phyloP scores from a whole-genome alignment of 64 coral and sea anemone genomes.

The Porites lutea region DNA sequence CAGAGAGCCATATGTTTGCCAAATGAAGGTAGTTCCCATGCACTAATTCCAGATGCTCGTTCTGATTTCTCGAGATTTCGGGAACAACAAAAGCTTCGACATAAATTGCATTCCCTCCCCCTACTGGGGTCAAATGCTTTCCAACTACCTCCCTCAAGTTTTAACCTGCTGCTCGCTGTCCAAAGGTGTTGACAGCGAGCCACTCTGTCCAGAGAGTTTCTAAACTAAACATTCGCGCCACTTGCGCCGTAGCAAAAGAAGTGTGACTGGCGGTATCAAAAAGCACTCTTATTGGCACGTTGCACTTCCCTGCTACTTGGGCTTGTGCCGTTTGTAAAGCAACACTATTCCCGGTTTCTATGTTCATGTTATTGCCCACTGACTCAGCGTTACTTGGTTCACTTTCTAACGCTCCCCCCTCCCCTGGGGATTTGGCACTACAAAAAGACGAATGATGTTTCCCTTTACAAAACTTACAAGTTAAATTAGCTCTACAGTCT shows the following conservation, averaged over 20 bases:
- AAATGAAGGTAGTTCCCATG: background rate
- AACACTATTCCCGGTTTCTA: constrained; percentile 25
- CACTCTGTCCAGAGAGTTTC: background rate
- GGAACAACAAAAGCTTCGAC: constrained; percentile 34
- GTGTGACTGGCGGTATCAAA: constrained; percentile 54
- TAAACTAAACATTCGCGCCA: background rate
- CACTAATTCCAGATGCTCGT: constrained; percentile 20
- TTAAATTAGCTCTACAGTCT: constrained; percentile 20
- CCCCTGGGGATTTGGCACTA: background rate
- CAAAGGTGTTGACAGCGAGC: constrained; percentile 47
- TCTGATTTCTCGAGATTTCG: constrained; percentile 8
- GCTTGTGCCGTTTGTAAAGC: constrained; percentile 51
- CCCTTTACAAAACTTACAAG: constrained; percentile 45
- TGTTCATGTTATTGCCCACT: constrained; percentile 10
- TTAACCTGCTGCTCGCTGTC: background rate
- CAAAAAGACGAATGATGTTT: constrained; percentile 56
- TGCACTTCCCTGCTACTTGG: constrained; percentile 15
- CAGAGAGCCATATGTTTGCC: constrained; percentile 27
- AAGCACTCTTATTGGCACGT: constrained; percentile 7
- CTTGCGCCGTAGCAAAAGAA: constrained; percentile 33
- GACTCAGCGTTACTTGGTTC: background rate
- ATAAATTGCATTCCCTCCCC: background rate
- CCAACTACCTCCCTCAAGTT: constrained; percentile 51
- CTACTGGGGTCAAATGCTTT: constrained; percentile 22
- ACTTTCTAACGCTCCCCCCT: background rate